Evolutionary conservation across 2,888 invertebrate species (phyloP).

Genomic region (Galerucella pusilla): DNA sequence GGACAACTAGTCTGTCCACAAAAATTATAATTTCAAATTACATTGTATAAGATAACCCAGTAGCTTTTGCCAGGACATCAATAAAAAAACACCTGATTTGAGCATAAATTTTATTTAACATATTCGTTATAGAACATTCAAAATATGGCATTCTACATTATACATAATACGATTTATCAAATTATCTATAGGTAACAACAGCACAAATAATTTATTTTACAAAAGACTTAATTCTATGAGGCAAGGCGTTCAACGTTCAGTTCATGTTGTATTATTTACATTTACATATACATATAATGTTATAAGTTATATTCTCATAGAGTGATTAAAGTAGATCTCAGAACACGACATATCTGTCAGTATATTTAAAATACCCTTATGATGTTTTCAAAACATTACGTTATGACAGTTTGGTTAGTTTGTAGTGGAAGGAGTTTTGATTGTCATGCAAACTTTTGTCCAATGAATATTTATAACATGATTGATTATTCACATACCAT

Average conservation of each 20-base stretch:
- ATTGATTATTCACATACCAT: no score
- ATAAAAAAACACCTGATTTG: constrained; percentile 8
- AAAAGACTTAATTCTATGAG: constrained; percentile 52
- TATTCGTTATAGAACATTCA: constrained; percentile 52
- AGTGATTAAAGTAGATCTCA: constrained; percentile 32
- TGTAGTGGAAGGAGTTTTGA: neutral
- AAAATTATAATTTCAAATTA: no score
- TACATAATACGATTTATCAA: constrained; percentile 49
- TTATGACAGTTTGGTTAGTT: neutral
- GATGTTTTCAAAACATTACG: constrained; percentile 14
- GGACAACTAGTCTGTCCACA: no score
- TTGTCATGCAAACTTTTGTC: no score
- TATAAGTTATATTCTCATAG: constrained; percentile 32
- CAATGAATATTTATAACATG: no score
- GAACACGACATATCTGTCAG: constrained; percentile 32
- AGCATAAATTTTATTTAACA: constrained; percentile 46
- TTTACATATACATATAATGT: constrained; percentile 8
- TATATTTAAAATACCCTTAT: constrained; percentile 17
- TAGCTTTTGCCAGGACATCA: neutral
- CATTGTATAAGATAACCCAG: no score
- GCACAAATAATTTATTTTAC: constrained; percentile 49
- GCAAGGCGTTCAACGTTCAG: constrained; percentile 53
- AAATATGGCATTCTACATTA: constrained; percentile 50
- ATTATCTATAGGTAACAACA: constrained; percentile 54
- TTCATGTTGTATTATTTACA: constrained; percentile 49